Evolutionary conservation across 2,797 vertebrate species (phyloP).

Genomic region (Pseudomugil gertrudae): DNA sequence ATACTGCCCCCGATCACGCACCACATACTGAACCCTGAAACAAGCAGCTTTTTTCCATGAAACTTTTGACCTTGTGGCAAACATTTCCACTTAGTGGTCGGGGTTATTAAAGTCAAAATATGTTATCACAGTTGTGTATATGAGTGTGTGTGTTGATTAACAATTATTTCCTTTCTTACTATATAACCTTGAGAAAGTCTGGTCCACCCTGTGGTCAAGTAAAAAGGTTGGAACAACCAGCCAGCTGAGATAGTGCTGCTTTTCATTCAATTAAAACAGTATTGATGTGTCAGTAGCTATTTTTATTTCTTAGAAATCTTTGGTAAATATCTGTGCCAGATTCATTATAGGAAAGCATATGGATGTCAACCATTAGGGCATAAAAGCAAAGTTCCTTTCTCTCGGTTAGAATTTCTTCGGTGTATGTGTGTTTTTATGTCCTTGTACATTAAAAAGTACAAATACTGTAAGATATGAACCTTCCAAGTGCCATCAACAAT

Average conservation of each 20-base stretch:
- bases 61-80: no score
- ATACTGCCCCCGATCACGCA: no score
- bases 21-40: no score
- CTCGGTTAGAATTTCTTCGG: slow-evolving; percentile 7
- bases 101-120: no score
- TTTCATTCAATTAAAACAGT: slow-evolving; percentile 60
- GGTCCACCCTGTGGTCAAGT: neutral
- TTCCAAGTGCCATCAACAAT: slow-evolving; percentile 4
- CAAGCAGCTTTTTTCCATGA: no score
- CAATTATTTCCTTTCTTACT: neutral
- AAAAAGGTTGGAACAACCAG: slow-evolving; percentile 47
- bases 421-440: slow-evolving; percentile 18
- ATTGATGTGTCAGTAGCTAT: no score
- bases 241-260: slow-evolving; percentile 66
- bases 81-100: no score
- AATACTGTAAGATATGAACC: neutral
- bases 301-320: no score
- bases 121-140: neutral
- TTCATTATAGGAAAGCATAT: slow-evolving; percentile 3
- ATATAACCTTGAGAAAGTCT: neutral
- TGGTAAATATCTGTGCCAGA: slow-evolving; percentile 36
- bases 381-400: slow-evolving; percentile 12
- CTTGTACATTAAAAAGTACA: slow-evolving; percentile 21
- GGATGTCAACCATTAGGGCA: slow-evolving; percentile 24
- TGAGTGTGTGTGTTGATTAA: neutral